These are phyloP conservation scores for Cossypha dichroa DNA, from an alignment of 2,797 vertebrate species.

Conservation along the genomic window DNA sequence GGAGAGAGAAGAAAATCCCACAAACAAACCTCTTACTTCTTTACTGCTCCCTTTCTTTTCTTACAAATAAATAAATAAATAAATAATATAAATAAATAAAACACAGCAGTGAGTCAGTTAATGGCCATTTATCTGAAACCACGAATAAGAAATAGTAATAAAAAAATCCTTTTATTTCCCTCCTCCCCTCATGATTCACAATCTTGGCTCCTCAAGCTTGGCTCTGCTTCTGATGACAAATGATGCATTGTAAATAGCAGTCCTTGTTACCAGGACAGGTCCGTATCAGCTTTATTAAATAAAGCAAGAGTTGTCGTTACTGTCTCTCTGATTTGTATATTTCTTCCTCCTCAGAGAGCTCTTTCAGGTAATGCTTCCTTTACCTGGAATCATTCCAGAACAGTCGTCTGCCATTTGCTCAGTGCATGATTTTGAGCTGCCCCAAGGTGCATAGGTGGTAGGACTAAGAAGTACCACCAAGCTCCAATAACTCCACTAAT, in stretches of 20 bases:
- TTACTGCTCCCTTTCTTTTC: not conserved
- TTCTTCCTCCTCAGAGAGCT: not conserved
- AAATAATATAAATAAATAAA: not conserved
- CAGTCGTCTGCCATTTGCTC: not conserved
- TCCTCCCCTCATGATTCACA: not conserved
- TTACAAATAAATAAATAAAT: not conserved
- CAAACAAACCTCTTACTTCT: not conserved
- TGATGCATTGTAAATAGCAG: not conserved
- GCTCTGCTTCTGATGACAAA: not conserved
- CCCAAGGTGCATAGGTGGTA: not conserved
- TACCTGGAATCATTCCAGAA: slow-evolving; percentile 1
- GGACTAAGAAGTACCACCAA: not conserved
- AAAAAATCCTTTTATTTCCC: not conserved
- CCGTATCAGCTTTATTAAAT: not conserved
- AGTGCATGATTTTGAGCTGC: not conserved
- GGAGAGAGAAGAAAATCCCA: not conserved
- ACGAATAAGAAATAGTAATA: not conserved
- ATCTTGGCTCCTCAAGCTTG: not conserved
- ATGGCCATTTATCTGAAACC: not conserved
- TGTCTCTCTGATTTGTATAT: not conserved
- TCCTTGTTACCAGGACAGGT: not conserved
- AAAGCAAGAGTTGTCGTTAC: not conserved
- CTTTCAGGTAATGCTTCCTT: not conserved
- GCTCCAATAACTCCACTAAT: slow-evolving; percentile 46
- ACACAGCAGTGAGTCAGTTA: not conserved